Conservation (phyloP, 2,797 vertebrate species). For the Taeniopygia guttata region DNA sequence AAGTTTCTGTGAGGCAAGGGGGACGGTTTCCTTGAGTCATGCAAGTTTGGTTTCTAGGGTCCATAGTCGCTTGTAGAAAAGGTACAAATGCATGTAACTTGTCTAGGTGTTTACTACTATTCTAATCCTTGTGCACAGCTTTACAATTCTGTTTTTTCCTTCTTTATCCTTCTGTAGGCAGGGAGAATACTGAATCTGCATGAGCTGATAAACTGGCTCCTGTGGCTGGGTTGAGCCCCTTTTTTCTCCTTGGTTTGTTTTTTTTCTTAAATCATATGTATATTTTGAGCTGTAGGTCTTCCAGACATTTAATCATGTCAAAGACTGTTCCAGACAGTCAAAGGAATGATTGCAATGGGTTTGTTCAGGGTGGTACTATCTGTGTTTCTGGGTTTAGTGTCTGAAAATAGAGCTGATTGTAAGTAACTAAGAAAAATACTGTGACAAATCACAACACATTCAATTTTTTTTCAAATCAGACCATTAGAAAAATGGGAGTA, state of each 20-base stretch:
- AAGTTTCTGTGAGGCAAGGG: neutral
- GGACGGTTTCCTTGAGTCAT: neutral
- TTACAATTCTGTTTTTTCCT: neutral
- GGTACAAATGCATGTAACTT: neutral
- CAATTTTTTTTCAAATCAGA: neutral
- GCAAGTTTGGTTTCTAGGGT: neutral
- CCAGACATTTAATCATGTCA: neutral
- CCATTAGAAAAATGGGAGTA: neutral
- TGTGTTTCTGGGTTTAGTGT: neutral
- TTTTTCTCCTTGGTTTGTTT: neutral
- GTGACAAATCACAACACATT: neutral
- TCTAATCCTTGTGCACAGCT: constrained; percentile 1
- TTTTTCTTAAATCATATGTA: neutral
- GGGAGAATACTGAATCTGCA: neutral
- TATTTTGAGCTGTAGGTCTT: neutral
- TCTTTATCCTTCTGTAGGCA: neutral
- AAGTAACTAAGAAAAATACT: neutral
- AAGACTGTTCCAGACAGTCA: neutral
- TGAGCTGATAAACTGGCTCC: constrained; percentile 1
- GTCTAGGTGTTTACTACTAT: neutral
- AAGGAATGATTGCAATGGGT: neutral
- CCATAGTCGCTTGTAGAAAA: neutral
- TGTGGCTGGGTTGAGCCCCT: neutral
- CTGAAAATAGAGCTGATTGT: neutral
- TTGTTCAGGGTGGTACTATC: neutral